phyloP scores from a whole-genome alignment of 2,797 vertebrate species.

The Coregonus sp. region DNA sequence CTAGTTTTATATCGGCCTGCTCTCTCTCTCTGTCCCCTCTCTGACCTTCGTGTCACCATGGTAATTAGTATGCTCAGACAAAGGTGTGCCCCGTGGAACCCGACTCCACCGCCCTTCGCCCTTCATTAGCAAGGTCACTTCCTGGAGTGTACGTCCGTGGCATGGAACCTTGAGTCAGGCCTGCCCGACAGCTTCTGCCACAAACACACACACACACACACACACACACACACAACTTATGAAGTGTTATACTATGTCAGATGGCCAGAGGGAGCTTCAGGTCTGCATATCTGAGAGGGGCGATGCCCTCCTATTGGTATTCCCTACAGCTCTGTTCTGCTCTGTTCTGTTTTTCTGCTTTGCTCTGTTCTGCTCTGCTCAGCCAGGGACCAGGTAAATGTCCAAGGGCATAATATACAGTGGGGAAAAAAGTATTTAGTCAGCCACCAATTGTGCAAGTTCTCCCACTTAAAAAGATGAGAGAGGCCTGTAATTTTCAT shows the following conservation, averaged over 20 bases:
- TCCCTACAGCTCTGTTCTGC: slow-evolving; percentile 15
- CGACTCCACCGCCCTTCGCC: slow-evolving; percentile 41
- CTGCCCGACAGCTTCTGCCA: neutral
- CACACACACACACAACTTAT: neutral
- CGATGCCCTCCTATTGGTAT: slow-evolving; percentile 42
- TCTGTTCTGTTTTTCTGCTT: too few species aligned
- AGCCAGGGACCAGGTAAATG: slow-evolving; percentile 28
- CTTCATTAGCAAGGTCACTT: slow-evolving; percentile 56
- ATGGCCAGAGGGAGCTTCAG: slow-evolving; percentile 29
- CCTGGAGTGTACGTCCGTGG: slow-evolving; percentile 46
- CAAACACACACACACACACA: neutral
- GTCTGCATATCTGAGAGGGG: slow-evolving; percentile 20
- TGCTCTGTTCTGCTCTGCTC: neutral
- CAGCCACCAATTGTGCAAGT: too few species aligned
- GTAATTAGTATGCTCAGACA: slow-evolving; percentile 56
- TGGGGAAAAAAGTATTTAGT: too few species aligned
- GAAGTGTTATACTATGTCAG: slow-evolving; percentile 40
- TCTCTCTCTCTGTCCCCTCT: slow-evolving; percentile 8
- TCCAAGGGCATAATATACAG: slow-evolving; percentile 13
- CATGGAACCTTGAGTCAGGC: slow-evolving; percentile 10
- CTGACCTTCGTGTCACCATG: slow-evolving; percentile 52
- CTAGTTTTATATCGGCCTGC: neutral
- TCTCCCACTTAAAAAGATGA: too few species aligned
- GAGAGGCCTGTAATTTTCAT: too few species aligned
- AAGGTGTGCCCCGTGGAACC: slow-evolving; percentile 42